phyloP scores from a whole-genome alignment of 2,113 vertebrate genomes.

The Theropithecus gelada region DNA sequence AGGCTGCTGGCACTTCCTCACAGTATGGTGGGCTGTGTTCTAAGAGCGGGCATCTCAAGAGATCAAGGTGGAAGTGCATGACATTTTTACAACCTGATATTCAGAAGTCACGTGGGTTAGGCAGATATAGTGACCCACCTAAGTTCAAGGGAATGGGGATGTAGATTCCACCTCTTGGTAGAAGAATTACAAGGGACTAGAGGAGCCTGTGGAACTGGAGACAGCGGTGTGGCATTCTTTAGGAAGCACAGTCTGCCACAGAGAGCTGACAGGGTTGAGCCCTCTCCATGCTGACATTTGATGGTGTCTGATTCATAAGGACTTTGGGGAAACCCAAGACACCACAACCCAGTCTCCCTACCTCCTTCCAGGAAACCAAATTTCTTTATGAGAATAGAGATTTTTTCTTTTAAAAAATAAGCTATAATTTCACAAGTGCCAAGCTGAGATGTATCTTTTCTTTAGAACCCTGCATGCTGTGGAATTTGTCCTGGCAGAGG shows the following conservation, averaged over 20 bases:
- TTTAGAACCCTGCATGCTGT: not conserved
- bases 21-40: not conserved
- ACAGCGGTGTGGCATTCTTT: not conserved
- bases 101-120: not conserved
- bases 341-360: too few species aligned
- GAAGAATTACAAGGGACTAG: not conserved
- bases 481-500: not conserved
- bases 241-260: not conserved
- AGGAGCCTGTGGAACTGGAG: not conserved
- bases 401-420: not conserved
- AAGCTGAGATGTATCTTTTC: not conserved
- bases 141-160: not conserved
- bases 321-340: not conserved
- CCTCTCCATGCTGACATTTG: too few species aligned
- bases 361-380: not conserved
- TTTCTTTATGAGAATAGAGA: not conserved
- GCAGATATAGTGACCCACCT: not conserved
- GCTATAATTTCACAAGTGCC: not conserved
- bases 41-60: not conserved
- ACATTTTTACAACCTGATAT: not conserved
- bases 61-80: too few species aligned
- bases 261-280: not conserved
- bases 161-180: not conserved
- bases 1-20: not conserved
- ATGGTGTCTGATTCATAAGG: not conserved